Conservation (phyloP, 2,888 invertebrate species). For the Athalia cordata region DNA sequence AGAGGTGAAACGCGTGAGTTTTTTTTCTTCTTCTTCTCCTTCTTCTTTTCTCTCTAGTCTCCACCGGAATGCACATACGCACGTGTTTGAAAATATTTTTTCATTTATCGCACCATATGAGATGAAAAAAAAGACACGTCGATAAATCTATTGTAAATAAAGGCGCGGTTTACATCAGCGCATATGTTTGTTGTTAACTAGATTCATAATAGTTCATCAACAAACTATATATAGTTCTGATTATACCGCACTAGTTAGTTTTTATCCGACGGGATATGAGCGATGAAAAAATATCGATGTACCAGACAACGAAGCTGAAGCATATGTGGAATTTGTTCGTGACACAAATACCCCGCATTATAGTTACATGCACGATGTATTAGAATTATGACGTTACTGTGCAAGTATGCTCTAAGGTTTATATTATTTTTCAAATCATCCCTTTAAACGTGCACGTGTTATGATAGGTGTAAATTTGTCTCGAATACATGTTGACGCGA, state of each 20-base stretch:
- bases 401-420: too few species aligned
- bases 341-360: slow-evolving; percentile 23
- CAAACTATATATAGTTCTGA: background rate
- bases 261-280: background rate
- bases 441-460: too few species aligned
- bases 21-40: background rate
- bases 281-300: slow-evolving; percentile 12
- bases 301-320: slow-evolving; percentile 13
- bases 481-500: background rate
- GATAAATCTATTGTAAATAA: background rate
- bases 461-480: too few species aligned
- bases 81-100: background rate
- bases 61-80: background rate
- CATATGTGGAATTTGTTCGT: slow-evolving; percentile 39
- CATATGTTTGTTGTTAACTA: slow-evolving; percentile 13
- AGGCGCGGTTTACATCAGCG: slow-evolving; percentile 5
- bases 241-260: background rate
- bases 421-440: too few species aligned
- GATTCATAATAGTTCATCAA: background rate
- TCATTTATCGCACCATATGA: slow-evolving; percentile 3
- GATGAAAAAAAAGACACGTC: slow-evolving; percentile 10
- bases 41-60: background rate
- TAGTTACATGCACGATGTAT: background rate
- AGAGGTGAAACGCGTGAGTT: slow-evolving; percentile 41
- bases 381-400: slow-evolving; percentile 3